These are phyloP conservation scores for Urocitellus parryii DNA, from an alignment of 2,113 vertebrate species.

Conservation along the genomic window DNA sequence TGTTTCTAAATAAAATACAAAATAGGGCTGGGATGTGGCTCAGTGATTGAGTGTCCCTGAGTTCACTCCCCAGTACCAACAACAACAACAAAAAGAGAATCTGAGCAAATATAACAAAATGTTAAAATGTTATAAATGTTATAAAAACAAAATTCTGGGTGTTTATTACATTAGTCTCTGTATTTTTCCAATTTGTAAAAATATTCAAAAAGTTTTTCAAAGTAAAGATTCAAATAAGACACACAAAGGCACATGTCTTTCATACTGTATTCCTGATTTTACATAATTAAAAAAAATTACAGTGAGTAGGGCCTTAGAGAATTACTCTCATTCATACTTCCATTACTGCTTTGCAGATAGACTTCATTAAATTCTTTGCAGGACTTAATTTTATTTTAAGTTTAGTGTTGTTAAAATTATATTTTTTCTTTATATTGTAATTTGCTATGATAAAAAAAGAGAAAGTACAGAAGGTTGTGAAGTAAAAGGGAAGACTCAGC, in stretches of 20 bases:
- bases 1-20: no score
- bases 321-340: neutral
- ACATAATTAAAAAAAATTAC: neutral
- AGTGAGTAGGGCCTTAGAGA: neutral
- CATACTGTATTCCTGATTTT: neutral
- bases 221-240: neutral
- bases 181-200: conserved; percentile 39
- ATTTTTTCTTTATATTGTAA: neutral
- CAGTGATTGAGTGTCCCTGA: no score
- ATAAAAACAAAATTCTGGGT: neutral
- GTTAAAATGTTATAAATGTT: neutral
- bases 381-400: neutral
- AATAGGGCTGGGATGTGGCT: no score
- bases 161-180: neutral
- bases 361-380: neutral
- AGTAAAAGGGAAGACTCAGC: neutral
- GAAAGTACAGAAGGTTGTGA: neutral
- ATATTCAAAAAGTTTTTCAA: neutral
- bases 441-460: neutral
- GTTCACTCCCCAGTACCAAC: no score
- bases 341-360: neutral
- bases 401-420: neutral
- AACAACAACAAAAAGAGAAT: neutral
- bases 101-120: neutral
- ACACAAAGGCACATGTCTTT: neutral